Base-by-base conservation (phyloP, 1,140 invertebrate genomes). In the Caerostris extrusa region DNA sequence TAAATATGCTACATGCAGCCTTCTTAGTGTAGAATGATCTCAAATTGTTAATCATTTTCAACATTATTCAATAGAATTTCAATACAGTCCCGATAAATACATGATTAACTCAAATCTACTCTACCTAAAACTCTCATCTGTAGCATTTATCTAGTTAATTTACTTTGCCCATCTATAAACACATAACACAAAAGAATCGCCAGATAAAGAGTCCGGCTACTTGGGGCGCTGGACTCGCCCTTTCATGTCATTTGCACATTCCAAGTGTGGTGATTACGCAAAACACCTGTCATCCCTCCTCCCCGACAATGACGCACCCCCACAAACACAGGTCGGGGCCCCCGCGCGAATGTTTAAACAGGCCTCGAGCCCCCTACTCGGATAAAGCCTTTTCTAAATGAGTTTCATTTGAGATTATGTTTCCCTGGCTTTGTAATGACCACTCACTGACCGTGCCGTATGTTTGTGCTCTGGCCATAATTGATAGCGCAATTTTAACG, bases 401-500 rank as follows among this genome's bases (percentile, higher is more conserved):
- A 92, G 90, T 83, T 92, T 77, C 71, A 92, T 85, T 92, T 57
- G 90, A 92, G 81, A 92, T 92, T 85, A 92, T 85, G 90, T 85
- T 92, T 83, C 81, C 69, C 90, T 34, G 64, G 88, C 58, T 56
- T 82, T 61, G 90, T 85, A 92, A 92, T 92, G 90, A 92, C 90
- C 90, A 92, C 57, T 92, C 90, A 19, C 69, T 82, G 57, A 50
- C 71, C 82, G 50, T 8, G 55, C 90, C n/a, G 50, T 34, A 19
- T 92, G 90, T 92, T 92, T 92, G 90, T 58, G 71, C 90, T 64
- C 69, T 34, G 19, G 56, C 90, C 81, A 85, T 92, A 92, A 92
- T 92, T 92, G 90, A 92, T 92, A 92, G 90, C 90, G 77, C 71
- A 92, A 92, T 92, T 92, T 85, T 56, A 91, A 57, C 90, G 69